Conservation (phyloP, 1,140 invertebrate species). For the Drosophila bocqueti region DNA sequence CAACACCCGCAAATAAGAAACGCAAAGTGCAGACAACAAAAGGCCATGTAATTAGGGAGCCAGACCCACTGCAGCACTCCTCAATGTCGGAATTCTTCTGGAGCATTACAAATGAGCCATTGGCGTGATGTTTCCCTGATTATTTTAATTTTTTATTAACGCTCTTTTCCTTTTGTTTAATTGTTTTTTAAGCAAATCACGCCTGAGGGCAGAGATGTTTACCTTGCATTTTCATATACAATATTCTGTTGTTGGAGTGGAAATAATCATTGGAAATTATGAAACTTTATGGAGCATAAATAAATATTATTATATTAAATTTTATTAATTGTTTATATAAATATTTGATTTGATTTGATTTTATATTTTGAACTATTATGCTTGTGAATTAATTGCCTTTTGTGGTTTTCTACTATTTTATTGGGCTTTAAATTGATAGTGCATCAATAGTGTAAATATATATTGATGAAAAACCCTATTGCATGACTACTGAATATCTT, state of each 20-base stretch:
- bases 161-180: conserved; percentile 54
- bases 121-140: conserved; percentile 66
- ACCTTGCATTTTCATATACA: background rate
- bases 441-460: background rate
- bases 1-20: conserved; percentile 42
- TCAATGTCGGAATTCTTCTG: conserved; percentile 33
- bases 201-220: conserved; percentile 22
- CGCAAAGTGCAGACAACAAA: conserved; percentile 39
- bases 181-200: conserved; percentile 75
- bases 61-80: background rate
- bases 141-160: conserved; percentile 64
- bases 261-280: conserved; percentile 1
- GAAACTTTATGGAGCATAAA: conserved; percentile 36
- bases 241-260: background rate
- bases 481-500: background rate
- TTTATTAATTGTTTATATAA: background rate
- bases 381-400: background rate
- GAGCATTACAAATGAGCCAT: conserved; percentile 79
- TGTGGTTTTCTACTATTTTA: background rate
- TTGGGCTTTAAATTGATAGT: background rate
- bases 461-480: background rate
- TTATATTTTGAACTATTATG: no score
- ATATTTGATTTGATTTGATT: background rate
- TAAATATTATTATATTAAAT: background rate
- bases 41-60: conserved; percentile 63